Percentiles rank a stretch among this genome's conserved stretches.
Evolutionary conservation across 1,140 invertebrate species (phyloP).

Genomic region (Acyrthosiphon pisum): DNA sequence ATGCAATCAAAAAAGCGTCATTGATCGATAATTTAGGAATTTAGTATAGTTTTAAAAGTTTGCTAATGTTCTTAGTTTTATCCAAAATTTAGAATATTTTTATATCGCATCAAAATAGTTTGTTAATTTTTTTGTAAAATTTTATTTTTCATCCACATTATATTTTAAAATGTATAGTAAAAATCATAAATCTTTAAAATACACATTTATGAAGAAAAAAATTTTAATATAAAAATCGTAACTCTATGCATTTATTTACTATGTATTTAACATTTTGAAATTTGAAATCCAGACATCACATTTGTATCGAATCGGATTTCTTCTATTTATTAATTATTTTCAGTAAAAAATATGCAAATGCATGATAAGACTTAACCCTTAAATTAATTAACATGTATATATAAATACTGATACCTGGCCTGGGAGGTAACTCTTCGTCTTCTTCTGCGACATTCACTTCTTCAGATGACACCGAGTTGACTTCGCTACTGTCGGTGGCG

Average conservation of each 20-base stretch:
- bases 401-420: not conserved
- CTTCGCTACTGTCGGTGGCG: not conserved
- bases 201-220: not conserved
- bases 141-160: not conserved
- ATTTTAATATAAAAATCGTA: too few relatives aligned
- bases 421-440: constrained; percentile 8
- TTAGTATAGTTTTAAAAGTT: not conserved
- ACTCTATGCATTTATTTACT: too few relatives aligned
- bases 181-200: not conserved
- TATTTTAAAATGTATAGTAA: not conserved
- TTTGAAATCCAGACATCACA: not conserved
- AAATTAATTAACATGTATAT: not conserved
- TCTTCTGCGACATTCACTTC: not conserved
- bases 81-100: not conserved
- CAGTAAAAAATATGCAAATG: not conserved
- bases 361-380: not conserved
- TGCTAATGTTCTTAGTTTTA: not conserved
- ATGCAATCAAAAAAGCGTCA: not conserved
- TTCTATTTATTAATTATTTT: not conserved
- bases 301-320: not conserved
- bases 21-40: not conserved
- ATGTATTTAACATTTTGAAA: not conserved
- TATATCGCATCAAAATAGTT: too few relatives aligned
- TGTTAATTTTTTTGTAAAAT: not conserved
- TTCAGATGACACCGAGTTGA: not conserved